phyloP scores from a whole-genome alignment of 2,797 vertebrate species.

The Ctenopoma kingsleyae region DNA sequence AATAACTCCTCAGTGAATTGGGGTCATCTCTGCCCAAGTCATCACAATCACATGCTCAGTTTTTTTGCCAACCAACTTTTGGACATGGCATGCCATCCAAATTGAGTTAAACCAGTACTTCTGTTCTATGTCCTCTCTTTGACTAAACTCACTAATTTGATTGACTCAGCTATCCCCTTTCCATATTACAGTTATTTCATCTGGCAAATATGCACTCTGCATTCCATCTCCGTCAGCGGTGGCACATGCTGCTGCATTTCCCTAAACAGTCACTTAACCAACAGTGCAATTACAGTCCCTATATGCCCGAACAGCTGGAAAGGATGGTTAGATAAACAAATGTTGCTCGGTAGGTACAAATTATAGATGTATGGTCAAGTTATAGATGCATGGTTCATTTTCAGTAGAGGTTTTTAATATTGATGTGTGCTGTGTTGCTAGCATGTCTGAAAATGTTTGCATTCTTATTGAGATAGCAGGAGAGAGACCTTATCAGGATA shows the following conservation, averaged over 20 bases:
- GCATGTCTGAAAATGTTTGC: conserved; percentile 57
- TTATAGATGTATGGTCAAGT: conserved; percentile 60
- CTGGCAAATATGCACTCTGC: conserved; percentile 64
- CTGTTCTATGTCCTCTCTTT: conserved; percentile 21
- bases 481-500: conserved; percentile 57
- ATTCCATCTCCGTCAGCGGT: conserved; percentile 57
- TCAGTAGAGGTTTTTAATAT: conserved; percentile 40
- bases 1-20: conserved; percentile 33
- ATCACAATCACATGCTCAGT: conserved; percentile 16
- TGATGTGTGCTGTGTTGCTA: conserved; percentile 27
- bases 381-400: conserved; percentile 48
- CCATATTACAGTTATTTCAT: conserved; percentile 68
- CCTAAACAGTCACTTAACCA: conserved; percentile 65
- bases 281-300: conserved; percentile 62
- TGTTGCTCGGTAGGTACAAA: conserved; percentile 68
- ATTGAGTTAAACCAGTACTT: conserved; percentile 42
- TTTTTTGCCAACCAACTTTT: not conserved
- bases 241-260: conserved; percentile 54
- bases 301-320: conserved; percentile 65
- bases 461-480: conserved; percentile 69
- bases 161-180: conserved; percentile 40
- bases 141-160: conserved; percentile 50
- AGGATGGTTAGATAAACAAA: conserved; percentile 67
- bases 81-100: conserved; percentile 33
- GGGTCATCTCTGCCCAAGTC: conserved; percentile 20